Conservation (phyloP, 2,113 vertebrate genomes). For the Azemiops feae region DNA sequence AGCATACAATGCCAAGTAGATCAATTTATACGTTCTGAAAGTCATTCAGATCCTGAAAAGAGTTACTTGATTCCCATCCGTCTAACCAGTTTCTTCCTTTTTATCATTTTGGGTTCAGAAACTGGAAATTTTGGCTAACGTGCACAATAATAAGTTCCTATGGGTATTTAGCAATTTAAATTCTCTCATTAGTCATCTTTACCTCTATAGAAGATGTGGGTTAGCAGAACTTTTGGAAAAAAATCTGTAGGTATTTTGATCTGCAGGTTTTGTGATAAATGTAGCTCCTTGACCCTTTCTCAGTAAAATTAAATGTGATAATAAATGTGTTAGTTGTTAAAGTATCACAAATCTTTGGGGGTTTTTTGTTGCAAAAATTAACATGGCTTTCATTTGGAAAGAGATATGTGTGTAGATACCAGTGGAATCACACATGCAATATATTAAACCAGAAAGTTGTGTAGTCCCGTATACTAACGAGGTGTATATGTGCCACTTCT, state of each 20-base stretch:
- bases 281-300: not conserved
- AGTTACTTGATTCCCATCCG: not conserved
- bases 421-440: not conserved
- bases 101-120: not conserved
- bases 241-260: not conserved
- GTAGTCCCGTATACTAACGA: not conserved
- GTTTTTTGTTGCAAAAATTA: not conserved
- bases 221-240: not conserved
- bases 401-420: not conserved
- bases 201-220: not conserved
- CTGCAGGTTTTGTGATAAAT: not conserved
- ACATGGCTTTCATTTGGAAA: not conserved
- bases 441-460: not conserved
- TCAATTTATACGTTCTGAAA: not conserved
- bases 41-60: not conserved
- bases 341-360: not conserved
- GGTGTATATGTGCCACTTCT: not conserved
- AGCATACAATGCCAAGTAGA: not conserved
- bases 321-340: not conserved
- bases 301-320: not conserved
- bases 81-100: not conserved
- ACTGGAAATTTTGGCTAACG: constrained; percentile 26
- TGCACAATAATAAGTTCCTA: constrained; percentile 29
- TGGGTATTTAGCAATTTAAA: constrained; percentile 33
- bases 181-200: not conserved